Conservation (phyloP, 2,797 vertebrate genomes). For the Rhynchotus rufescens region DNA sequence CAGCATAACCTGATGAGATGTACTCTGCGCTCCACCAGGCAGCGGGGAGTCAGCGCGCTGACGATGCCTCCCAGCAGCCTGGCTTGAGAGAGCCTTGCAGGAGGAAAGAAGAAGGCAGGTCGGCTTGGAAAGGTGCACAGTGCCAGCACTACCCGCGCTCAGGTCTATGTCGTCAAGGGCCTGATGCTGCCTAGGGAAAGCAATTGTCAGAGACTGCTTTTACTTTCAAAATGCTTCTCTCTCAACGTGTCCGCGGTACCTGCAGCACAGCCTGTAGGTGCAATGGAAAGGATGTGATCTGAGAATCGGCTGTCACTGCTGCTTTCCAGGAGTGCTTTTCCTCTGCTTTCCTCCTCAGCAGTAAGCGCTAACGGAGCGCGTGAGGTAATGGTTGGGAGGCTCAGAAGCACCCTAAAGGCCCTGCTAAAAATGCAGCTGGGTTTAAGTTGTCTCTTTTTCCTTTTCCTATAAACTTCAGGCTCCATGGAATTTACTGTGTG, state of each 20-base stretch:
- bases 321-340: not conserved
- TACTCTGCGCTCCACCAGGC: not conserved
- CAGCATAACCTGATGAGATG: constrained; percentile 24
- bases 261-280: not conserved
- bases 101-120: not conserved
- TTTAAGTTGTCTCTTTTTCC: not conserved
- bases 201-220: not conserved
- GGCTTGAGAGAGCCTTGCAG: not conserved
- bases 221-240: not conserved
- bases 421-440: not conserved
- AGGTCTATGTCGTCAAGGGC: not conserved
- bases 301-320: not conserved
- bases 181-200: not conserved
- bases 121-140: not conserved
- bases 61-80: not conserved
- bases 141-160: not conserved
- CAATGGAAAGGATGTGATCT: not conserved
- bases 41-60: not conserved
- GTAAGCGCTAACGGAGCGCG: not conserved
- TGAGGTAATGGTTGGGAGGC: not conserved
- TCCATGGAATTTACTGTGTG: not conserved
- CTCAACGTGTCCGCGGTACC: not conserved
- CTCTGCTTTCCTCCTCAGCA: not conserved
- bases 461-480: not conserved
- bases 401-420: not conserved